Base-by-base conservation (phyloP, 2,797 vertebrate species). In the Halcyon badia region DNA sequence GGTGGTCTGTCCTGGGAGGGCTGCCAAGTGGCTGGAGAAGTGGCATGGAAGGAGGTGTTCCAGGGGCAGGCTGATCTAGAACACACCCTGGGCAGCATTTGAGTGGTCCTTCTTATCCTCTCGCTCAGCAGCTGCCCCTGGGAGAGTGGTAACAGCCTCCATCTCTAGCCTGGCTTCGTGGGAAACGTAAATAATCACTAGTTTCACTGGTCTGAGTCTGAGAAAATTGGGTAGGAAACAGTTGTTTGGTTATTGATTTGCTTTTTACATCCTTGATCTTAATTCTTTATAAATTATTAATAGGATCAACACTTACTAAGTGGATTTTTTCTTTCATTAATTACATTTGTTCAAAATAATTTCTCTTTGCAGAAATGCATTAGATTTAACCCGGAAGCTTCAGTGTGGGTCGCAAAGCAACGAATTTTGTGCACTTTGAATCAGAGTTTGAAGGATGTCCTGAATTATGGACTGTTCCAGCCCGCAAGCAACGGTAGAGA, bases 381-480 rank as follows among this genome's bases (percentile, higher is more conserved):
- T 93, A 98, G 99, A 10, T 99, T 99, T 96, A 98, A 99, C 97
- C 99, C 99, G 2, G 98, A 99, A 14, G 99, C 98, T 14, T 99
- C 99, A 0, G 98, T 99, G 62, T 99, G 99, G 99, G 98, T 98
- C 4, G 99, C 99, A 42, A 99, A 99, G 97, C 99, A 99, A 94
- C 97, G 98, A n/a, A 98, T 99, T 90, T 98, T 99, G 87, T 99
- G 99, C 64, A 99, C 99, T 0, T 97, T 99, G 49, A 99, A 98
- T 66, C 99, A 99, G 98, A 99, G 99, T 87, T 98, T 99, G 97
- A 99, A 99, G 94, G 99, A 99, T 25, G 99, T 99, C 48, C 98
- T 99, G 60, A 99, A 99, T 98, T 99, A 99, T 3, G 99, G 99
- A 11, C 98, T 99, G 12, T 99, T 99, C 98, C 99, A 99, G 95